A percentile compares a stretch with the other conserved stretches of the same genome.
phyloP scores from a whole-genome alignment of 2,888 invertebrate species.

The Amblyjoppa fuscipennis region DNA sequence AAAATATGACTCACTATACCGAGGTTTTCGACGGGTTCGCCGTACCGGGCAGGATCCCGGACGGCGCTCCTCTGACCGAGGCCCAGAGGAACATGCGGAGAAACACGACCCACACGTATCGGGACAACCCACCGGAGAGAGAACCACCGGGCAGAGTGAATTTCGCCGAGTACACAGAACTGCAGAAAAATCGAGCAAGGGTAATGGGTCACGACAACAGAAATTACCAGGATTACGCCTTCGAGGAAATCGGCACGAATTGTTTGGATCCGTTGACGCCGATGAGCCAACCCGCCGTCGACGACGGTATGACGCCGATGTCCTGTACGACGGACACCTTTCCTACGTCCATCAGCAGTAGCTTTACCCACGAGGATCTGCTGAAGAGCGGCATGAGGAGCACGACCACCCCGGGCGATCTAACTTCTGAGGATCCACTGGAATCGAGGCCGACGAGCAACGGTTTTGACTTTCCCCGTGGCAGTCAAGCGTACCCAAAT shows the following conservation, averaged over 20 bases:
- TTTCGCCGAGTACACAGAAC: constrained; percentile 70
- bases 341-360: constrained; percentile 77
- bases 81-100: constrained; percentile 76
- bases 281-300: constrained; percentile 22
- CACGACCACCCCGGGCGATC: constrained; percentile 62
- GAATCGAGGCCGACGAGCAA: constrained; percentile 36
- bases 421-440: constrained; percentile 26
- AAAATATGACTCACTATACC: constrained; percentile 74
- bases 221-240: constrained; percentile 57
- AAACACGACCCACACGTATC: constrained; percentile 70
- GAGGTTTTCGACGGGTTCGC: constrained; percentile 70
- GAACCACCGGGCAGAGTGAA: background rate
- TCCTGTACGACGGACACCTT: constrained; percentile 83
- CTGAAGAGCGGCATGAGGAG: constrained; percentile 69
- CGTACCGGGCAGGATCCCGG: background rate
- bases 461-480: constrained; percentile 58
- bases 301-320: constrained; percentile 79
- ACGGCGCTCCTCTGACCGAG: constrained; percentile 64
- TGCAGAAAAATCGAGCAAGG: constrained; percentile 67
- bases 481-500: constrained; percentile 67
- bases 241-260: constrained; percentile 10
- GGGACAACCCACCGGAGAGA: constrained; percentile 4
- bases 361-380: constrained; percentile 74
- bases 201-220: constrained; percentile 68
- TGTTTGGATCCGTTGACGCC: constrained; percentile 23